Percentiles rank a stretch among this genome's conserved stretches.
Conservation (phyloP, 53 echinoderm and acorn worm genomes). For the Actinopyga echinites region DNA sequence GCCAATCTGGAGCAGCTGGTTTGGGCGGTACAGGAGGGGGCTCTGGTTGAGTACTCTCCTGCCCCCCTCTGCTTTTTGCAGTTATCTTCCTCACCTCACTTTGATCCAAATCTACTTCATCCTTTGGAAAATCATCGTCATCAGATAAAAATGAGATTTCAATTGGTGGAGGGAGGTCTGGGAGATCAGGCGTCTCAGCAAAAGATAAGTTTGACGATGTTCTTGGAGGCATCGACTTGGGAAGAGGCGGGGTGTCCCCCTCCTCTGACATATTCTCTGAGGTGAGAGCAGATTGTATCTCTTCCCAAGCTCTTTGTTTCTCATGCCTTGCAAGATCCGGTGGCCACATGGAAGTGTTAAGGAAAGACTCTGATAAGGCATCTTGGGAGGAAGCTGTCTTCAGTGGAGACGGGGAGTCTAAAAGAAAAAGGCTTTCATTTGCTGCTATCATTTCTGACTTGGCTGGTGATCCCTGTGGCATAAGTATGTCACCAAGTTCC, state of each 20-base stretch:
- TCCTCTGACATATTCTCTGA: neutral
- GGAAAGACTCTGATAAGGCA: constrained; percentile 30
- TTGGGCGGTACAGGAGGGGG: constrained; percentile 66
- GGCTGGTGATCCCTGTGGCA: neutral
- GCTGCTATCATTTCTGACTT: neutral
- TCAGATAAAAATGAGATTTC: neutral
- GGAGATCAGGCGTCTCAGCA: constrained; percentile 51
- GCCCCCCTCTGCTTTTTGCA: neutral
- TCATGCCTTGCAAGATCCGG: constrained; percentile 2
- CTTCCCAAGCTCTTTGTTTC: constrained; percentile 22
- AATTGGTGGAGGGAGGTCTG: constrained; percentile 72
- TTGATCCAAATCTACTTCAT: neutral
- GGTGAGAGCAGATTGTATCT: constrained; percentile 23
- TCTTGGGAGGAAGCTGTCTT: neutral
- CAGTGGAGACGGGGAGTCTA: neutral
- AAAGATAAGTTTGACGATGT: constrained; percentile 29
- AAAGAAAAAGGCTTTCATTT: neutral
- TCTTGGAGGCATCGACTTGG: constrained; percentile 54
- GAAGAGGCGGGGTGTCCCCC: constrained; percentile 65
- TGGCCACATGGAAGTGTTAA: constrained; percentile 27
- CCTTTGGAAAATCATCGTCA: constrained; percentile 10
- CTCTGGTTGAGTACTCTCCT: neutral
- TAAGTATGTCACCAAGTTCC: neutral
- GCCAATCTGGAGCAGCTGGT: constrained; percentile 84
- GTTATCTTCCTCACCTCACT: neutral